Percentiles rank a stretch among this genome's conserved stretches.
phyloP scores from a whole-genome alignment of 2,113 vertebrate genomes.

The Gracilinanus agilis region DNA sequence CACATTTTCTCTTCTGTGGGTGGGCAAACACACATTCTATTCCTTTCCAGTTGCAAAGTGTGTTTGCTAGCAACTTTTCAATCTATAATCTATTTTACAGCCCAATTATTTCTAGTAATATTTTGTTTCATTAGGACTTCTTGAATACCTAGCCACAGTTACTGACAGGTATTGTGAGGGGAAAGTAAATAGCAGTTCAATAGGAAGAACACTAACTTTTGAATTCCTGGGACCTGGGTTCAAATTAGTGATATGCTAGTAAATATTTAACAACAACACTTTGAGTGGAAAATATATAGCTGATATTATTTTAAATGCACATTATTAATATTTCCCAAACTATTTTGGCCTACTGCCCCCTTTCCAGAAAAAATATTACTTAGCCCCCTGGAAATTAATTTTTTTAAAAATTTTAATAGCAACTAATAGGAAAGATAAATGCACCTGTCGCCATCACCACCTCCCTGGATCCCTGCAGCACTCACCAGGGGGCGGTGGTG shows the following conservation, averaged over 20 bases:
- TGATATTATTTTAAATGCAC: background rate
- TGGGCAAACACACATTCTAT: background rate
- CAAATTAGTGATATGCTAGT: background rate
- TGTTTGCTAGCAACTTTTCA: background rate
- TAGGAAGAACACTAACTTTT: background rate
- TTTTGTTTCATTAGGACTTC: background rate
- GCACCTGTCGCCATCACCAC: no score
- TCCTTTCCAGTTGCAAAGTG: background rate
- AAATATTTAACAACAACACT: no score
- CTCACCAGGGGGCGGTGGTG: no score
- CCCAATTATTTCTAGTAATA: background rate
- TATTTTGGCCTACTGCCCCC: no score
- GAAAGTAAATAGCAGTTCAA: background rate
- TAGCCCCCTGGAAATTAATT: no score
- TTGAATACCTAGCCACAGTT: background rate
- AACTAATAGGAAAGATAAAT: no score
- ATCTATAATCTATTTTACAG: background rate
- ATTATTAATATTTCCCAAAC: background rate
- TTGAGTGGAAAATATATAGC: no score
- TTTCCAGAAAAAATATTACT: no score
- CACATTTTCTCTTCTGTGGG: background rate
- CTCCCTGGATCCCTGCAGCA: no score
- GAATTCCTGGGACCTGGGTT: background rate
- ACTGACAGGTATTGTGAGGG: background rate
- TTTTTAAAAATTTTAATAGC: no score